Base-by-base conservation (phyloP, 2,797 vertebrate species). In the Okamejei kenojei region DNA sequence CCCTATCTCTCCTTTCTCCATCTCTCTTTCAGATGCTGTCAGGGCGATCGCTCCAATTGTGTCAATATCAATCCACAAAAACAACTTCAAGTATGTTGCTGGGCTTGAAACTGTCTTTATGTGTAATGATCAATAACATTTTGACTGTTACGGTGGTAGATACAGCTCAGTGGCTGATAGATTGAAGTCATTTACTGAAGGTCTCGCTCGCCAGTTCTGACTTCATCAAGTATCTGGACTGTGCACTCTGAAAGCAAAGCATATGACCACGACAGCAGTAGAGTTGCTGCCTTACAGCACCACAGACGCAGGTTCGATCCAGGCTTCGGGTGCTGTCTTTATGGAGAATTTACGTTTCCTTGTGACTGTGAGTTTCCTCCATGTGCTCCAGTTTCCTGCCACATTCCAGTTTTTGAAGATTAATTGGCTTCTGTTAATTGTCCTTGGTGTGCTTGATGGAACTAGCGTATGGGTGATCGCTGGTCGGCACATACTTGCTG, bases 81-180 rank as follows among this genome's bases (percentile, higher is more conserved):
- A 29, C 13, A 82, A 29, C 58, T 32, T 86, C 19, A 58, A 86
- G 15, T 86, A 11, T 32, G 82, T n/a, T 86, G 29, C 58, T 63
- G 11, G 10, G 58, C 15, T 86, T 63, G 58, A 86, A 86, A 86
- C 26, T 86, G 82, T 86, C 82, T n/a, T 45, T 63, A 63, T n/a
- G 82, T 63, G 29, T 58, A 63, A 29, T 86, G 82, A 86, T 86
- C 82, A 86, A 86, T n/a, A 63, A n/a, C n/a, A n/a, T 86, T 86
- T 86, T 61, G 82, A 17, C 58, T 63, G 58, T 7, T 65, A 29
- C 61, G 82, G 17, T 29, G 32, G 58, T n/a, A n/a, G 82, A 63
- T 17, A 63, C 29, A 63, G 82, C 13, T 86, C 26, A 29, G 45
- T 29, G 54, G 26, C 54, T 29, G 45, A 26, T 84, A 54, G 3